These are phyloP conservation scores for Saiga tatarica DNA, from an alignment of 2,113 vertebrate genomes.

Conservation along the genomic window DNA sequence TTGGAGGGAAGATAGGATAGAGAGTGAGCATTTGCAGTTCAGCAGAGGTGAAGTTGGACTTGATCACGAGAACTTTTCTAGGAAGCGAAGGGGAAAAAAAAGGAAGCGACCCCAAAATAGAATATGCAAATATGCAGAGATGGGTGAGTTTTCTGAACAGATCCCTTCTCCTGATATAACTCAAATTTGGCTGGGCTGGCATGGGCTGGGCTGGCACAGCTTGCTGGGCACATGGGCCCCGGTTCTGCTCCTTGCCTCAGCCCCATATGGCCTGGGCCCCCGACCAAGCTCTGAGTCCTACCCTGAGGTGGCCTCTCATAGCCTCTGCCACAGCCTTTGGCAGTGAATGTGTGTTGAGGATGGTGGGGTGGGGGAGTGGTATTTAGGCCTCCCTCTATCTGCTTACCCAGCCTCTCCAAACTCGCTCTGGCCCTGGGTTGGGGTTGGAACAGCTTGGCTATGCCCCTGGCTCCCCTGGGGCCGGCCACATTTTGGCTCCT, in stretches of 20 bases:
- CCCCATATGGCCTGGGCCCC: conserved; percentile 73
- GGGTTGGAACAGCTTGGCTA: neutral
- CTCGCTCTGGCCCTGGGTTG: neutral
- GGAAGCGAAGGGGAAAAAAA: conserved; percentile 59
- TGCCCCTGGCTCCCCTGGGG: neutral
- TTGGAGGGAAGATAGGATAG: neutral
- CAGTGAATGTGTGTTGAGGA: neutral
- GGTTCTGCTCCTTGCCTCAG: conserved; percentile 63
- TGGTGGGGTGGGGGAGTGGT: neutral
- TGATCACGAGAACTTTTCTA: conserved; percentile 74
- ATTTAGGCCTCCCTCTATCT: neutral
- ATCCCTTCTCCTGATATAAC: conserved; percentile 76
- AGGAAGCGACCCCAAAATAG: conserved; percentile 71
- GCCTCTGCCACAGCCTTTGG: conserved; percentile 4
- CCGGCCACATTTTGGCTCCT: neutral
- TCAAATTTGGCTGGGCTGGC: conserved; percentile 69
- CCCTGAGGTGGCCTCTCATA: conserved; percentile 56
- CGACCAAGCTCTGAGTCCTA: conserved; percentile 58
- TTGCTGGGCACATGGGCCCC: conserved; percentile 69
- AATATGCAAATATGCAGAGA: conserved; percentile 72
- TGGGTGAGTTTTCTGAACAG: conserved; percentile 71
- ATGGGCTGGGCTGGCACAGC: conserved; percentile 70
- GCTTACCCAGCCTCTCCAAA: neutral
- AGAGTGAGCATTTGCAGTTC: conserved; percentile 46
- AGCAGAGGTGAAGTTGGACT: conserved; percentile 74